Percentiles rank a stretch among this genome's conserved stretches.
Evolutionary conservation across 64 coral and sea anemone genomes (phyloP).

Genomic region (Porites australiensis): DNA sequence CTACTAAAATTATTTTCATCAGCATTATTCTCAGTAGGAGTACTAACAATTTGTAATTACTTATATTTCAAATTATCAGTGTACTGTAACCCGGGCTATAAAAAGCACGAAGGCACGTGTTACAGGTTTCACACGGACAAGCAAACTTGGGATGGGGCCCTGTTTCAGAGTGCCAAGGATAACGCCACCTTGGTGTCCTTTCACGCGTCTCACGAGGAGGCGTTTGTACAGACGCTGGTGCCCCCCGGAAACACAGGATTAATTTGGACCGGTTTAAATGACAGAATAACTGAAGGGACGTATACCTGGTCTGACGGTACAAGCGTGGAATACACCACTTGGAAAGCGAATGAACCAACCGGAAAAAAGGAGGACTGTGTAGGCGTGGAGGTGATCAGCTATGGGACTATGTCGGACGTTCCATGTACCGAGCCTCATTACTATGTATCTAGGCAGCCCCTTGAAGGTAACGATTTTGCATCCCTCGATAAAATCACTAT

Average conservation of each 20-base stretch:
- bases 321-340: slow-evolving; percentile 74
- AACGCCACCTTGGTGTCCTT: slow-evolving; percentile 67
- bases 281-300: slow-evolving; percentile 66
- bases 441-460: slow-evolving; percentile 74
- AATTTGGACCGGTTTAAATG: slow-evolving; percentile 79
- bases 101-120: slow-evolving; percentile 59
- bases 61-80: slow-evolving; percentile 8
- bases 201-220: slow-evolving; percentile 41
- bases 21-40: neutral
- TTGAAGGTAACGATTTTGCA: slow-evolving; percentile 64
- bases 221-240: slow-evolving; percentile 26
- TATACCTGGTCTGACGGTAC: slow-evolving; percentile 84
- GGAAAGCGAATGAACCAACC: slow-evolving; percentile 77
- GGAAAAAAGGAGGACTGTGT: slow-evolving; percentile 66
- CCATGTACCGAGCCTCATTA: slow-evolving; percentile 77
- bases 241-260: neutral
- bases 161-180: slow-evolving; percentile 66
- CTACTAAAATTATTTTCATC: too few species aligned
- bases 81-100: slow-evolving; percentile 56
- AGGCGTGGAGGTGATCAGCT: slow-evolving; percentile 40
- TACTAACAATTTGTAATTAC: too few species aligned
- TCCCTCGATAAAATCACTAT: neutral
- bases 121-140: slow-evolving; percentile 67
- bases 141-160: slow-evolving; percentile 76
- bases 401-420: slow-evolving; percentile 84